Base-by-base conservation (phyloP, 2,888 invertebrate genomes). In the Synanthedon formicaeformis region DNA sequence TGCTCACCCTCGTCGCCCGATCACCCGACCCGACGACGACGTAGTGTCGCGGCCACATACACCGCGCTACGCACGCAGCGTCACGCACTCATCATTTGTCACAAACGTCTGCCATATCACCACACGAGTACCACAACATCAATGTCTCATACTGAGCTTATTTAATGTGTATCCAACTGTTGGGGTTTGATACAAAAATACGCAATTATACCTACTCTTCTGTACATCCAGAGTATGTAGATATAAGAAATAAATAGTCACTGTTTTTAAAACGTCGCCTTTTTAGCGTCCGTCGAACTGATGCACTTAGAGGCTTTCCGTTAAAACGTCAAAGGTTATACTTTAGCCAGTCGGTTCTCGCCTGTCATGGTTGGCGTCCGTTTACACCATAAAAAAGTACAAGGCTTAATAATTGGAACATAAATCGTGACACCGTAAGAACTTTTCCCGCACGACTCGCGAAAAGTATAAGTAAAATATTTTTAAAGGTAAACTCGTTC, bases 401-500 rank as follows among this genome's bases (percentile, higher is more conserved):
- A 62, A 66, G 59, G 57, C 58, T 62, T 67, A 59, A 62, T 67
- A 59, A 62, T 56, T 52, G 58, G 63, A 66, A 70, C 71, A 67
- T 69, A 68, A 69, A 73, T 63, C 59, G 69, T 72, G 69, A 64
- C 63, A 63, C 60, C 58, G 68, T 69, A 66, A 66, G 70, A 71
- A 69, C 68, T 64, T 57, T 56, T 57, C 62, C 63, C 61, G 58
- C 59, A 60, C 61, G 64, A 61, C 58, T 58, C 62, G 64, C 60
- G 59, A 72, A 67, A 66, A 70, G 69, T 66, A 69, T 67, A 70
- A 71, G 63, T 69, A 68, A 69, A 74, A 75, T 70, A 74, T 75
- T 79, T 76, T 81, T 76, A 66, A 70, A 81, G 80, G 80, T 83
- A 84, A 34, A 83, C 77, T 68, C 71, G 71, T 75, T 71, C 70